Evolutionary conservation across 2,797 vertebrate genomes (phyloP).

Genomic region (Prunella strophiata): DNA sequence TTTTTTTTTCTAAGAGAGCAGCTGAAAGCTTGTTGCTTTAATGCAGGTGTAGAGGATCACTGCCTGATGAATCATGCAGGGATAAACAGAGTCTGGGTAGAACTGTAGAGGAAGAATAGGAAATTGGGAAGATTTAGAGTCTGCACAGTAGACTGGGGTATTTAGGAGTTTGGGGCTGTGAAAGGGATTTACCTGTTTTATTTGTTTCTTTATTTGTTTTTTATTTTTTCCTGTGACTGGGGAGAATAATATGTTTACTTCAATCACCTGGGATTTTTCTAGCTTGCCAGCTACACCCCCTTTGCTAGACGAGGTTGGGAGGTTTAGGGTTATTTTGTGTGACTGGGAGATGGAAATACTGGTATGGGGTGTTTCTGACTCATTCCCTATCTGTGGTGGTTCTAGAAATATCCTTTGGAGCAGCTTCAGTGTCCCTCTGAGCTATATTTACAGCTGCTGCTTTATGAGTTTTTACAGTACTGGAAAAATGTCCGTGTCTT

Average conservation of each 20-base stretch:
- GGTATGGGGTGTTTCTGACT: not conserved
- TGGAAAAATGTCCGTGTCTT: not conserved
- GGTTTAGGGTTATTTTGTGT: not conserved
- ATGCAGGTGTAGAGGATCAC: not conserved
- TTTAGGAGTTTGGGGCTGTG: not conserved
- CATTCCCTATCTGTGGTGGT: accelerated
- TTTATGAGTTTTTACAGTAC: not conserved
- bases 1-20: not conserved
- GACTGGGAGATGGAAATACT: not conserved
- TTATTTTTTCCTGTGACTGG: not conserved
- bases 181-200: not conserved
- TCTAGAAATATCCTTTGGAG: not conserved
- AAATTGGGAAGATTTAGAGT: not conserved
- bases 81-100: not conserved
- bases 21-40: not conserved
- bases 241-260: not conserved
- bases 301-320: not conserved
- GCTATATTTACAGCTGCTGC: not conserved
- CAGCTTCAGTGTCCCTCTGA: not conserved
- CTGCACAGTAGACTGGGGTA: not conserved
- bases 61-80: not conserved
- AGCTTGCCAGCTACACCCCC: accelerated
- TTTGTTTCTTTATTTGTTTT: not conserved
- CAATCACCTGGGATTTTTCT: not conserved
- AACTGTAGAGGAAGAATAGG: not conserved